Conservation (phyloP, 1,140 invertebrate genomes). For the Lepidostoma basale region DNA sequence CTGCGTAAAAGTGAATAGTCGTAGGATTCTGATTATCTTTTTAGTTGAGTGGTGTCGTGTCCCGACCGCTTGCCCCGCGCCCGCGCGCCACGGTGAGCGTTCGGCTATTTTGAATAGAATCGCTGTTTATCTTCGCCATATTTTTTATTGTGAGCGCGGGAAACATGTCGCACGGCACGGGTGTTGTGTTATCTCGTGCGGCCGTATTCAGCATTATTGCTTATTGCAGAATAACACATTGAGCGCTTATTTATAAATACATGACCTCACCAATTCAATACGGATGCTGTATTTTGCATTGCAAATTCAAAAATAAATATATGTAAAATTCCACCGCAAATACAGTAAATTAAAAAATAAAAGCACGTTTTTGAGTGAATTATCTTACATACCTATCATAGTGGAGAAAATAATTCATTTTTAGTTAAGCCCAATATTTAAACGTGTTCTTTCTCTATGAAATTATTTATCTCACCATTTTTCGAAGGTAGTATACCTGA, state of each 20-base stretch:
- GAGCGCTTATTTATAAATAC: slow-evolving; percentile 14
- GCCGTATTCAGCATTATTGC: background rate
- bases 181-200: slow-evolving; percentile 1
- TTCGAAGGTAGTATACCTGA: no score
- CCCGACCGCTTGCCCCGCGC: background rate
- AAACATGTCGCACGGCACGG: slow-evolving; percentile 16
- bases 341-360: no score
- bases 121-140: slow-evolving; percentile 10
- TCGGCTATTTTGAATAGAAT: slow-evolving; percentile 16
- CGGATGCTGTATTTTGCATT: slow-evolving; percentile 12
- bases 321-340: no score
- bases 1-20: background rate
- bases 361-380: no score
- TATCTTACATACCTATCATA: no score
- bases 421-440: no score
- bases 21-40: no score
- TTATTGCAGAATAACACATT: slow-evolving; percentile 16
- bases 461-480: no score
- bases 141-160: background rate
- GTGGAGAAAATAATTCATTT: no score
- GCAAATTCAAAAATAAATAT: background rate
- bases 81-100: background rate
- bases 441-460: no score
- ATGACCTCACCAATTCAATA: slow-evolving; percentile 9
- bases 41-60: no score